These are phyloP conservation scores for Dipodomys spectabilis DNA, from an alignment of 2,113 vertebrate genomes.

Conservation along the genomic window DNA sequence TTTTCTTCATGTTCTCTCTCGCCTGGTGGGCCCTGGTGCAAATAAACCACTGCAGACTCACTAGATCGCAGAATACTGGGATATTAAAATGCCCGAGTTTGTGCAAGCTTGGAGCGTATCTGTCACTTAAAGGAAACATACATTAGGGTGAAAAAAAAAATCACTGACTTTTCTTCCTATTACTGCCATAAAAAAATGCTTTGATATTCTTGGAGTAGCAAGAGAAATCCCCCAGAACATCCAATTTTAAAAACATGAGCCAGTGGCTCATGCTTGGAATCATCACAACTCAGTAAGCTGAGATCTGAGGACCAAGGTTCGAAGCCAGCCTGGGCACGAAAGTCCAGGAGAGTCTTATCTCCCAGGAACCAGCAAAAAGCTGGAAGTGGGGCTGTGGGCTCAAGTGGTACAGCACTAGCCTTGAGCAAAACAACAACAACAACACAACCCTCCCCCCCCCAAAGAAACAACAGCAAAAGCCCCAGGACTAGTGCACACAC, in stretches of 20 bases:
- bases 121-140: conserved; percentile 87
- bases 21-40: conserved; percentile 92
- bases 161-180: background rate
- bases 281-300: too few relatives aligned
- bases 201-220: background rate
- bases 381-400: too few relatives aligned
- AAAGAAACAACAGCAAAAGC: too few relatives aligned
- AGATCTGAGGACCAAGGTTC: too few relatives aligned
- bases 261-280: too few relatives aligned
- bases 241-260: background rate
- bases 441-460: too few relatives aligned
- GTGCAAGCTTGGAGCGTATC: conserved; percentile 91
- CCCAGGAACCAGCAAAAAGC: too few relatives aligned
- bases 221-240: background rate
- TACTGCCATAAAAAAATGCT: background rate
- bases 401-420: too few relatives aligned
- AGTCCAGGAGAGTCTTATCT: too few relatives aligned
- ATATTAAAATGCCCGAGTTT: conserved; percentile 94
- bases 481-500: too few relatives aligned
- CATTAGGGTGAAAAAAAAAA: conserved; percentile 8
- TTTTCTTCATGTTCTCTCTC: conserved; percentile 87
- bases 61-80: conserved; percentile 89
- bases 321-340: too few relatives aligned
- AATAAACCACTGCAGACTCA: conserved; percentile 92
- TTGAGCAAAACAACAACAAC: too few relatives aligned